These are phyloP conservation scores for Dione juno DNA, from an alignment of 2,888 invertebrate species.

Conservation along the genomic window DNA sequence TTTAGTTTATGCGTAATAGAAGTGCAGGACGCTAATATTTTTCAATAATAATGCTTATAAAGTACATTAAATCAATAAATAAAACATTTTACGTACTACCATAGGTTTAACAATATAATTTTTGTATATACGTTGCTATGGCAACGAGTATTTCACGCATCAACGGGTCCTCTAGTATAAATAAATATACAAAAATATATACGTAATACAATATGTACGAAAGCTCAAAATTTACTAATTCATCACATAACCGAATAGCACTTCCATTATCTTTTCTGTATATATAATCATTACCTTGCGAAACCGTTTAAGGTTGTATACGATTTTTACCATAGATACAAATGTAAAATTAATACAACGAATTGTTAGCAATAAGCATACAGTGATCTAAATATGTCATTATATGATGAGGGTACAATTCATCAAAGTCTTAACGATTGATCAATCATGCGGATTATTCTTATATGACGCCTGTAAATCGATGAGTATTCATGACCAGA, in stretches of 20 bases:
- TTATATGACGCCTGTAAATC: neutral
- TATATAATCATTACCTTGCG: neutral
- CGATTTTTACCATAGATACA: neutral
- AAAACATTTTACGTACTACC: no score
- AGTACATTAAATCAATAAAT: no score
- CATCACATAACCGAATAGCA: neutral
- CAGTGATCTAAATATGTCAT: conserved; percentile 30
- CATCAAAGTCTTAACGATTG: conserved; percentile 22
- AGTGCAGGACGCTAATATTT: no score
- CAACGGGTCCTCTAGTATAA: no score
- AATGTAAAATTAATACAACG: neutral
- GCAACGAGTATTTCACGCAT: no score
- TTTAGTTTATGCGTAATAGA: no score
- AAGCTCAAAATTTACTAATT: no score
- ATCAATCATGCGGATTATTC: conserved; percentile 15
- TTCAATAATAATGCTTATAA: no score
- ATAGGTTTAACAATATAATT: no score
- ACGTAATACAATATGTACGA: no score
- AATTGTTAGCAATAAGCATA: conserved; percentile 2
- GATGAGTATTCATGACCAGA: conserved; percentile 6
- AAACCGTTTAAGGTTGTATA: neutral
- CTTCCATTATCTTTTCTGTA: neutral
- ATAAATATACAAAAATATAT: no score
- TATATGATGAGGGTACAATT: conserved; percentile 11
- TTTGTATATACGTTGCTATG: no score